Evolutionary conservation across 2,888 invertebrate species (phyloP), one percentile per base, ranked within the genome.

Genomic region (Rhingia rostrata): DNA sequence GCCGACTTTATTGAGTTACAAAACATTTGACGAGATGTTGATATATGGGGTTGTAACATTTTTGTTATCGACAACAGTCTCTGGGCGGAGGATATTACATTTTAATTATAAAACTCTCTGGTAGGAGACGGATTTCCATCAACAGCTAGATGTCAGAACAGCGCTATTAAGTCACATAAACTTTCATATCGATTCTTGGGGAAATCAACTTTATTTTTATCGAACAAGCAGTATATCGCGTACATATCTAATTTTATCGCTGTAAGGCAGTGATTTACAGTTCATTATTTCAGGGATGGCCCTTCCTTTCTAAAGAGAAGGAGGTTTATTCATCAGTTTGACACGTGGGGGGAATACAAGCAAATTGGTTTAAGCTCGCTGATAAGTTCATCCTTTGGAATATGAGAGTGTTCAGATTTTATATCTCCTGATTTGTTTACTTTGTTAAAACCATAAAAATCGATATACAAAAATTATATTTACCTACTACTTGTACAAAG

Each of bases 171-270:
- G 60, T 43, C 60, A 47, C 63, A 49, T 33, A 54, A 37, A 67
- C 53, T 22, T 22, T 22, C 67, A 53, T 69, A 67, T 67, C 53
- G 67, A 61, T 67, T 45, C 64, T 77, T 67, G 61, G 61, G 53
- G 67, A 67, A 67, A 51, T 45, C 43, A 47, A 66, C 45, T 32
- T 14, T 32, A 37, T 73, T 54, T 63, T 37, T 45, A 73, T 73
- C 45, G 54, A 12, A 4, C 6, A 12, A 33, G 22, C 10, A 49
- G 22, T 14, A 14, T 60, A 30, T 56, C 45, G 10, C 32, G 47
- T 56, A 22, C 22, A 56, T 41, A 45, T 56, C 45, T 12, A 30
- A 10, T 58, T 37, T 22, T 22, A 22, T 22, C n/a, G 30, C 12
- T 45, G 56, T 54, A 33, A 54, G 54, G 35, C 54, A 45, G 53